These are phyloP conservation scores for Neomonachus schauinslandi DNA, from an alignment of 2,113 vertebrate species.

Conservation along the genomic window DNA sequence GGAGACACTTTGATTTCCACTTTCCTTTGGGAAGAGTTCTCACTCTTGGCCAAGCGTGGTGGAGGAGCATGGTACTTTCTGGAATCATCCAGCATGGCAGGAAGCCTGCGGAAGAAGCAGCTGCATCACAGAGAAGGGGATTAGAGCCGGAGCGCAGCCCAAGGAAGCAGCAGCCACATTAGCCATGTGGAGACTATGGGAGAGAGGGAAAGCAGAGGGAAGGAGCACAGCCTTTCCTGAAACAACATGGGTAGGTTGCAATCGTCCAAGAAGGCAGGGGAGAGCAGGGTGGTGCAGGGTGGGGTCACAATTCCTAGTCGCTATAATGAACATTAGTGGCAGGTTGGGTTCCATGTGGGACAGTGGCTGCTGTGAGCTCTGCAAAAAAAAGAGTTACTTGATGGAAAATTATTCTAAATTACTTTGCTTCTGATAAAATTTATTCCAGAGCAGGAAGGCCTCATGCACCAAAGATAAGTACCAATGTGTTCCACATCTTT, in stretches of 20 bases:
- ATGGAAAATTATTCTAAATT: background rate
- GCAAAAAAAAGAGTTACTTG: background rate
- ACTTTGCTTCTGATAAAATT: conserved; percentile 63
- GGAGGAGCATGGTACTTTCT: background rate
- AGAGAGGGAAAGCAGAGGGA: background rate
- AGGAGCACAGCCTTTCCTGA: background rate
- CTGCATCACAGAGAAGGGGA: background rate
- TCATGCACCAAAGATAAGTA: conserved; percentile 45
- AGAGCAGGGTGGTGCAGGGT: background rate
- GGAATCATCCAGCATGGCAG: background rate
- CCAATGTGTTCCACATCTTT: background rate
- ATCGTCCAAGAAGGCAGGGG: background rate
- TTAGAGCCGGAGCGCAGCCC: background rate
- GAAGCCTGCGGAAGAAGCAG: background rate
- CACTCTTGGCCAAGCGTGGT: background rate
- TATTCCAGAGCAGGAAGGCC: background rate
- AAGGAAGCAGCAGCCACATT: background rate
- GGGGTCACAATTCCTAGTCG: background rate
- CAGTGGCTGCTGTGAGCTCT: background rate
- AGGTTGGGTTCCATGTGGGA: background rate
- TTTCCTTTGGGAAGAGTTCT: background rate
- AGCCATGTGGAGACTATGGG: background rate
- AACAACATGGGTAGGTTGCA: background rate
- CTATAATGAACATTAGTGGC: background rate
- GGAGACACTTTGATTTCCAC: background rate